Percentiles rank a stretch among this genome's conserved stretches.
phyloP scores from a whole-genome alignment of 2,888 invertebrate species.

The Cataglyphis livida region DNA sequence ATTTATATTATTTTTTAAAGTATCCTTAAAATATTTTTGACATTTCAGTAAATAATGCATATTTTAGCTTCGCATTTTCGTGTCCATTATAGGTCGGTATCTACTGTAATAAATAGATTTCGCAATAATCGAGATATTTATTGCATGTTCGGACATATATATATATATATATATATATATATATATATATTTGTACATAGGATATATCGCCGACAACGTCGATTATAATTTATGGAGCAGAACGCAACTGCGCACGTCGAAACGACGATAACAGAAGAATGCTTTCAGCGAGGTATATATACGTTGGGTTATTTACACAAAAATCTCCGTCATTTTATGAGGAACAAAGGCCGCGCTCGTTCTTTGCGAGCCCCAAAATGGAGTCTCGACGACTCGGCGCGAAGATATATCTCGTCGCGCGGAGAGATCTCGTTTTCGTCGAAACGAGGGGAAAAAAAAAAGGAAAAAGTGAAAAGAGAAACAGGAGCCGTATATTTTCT shows the following conservation, averaged over 20 bases:
- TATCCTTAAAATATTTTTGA: not conserved
- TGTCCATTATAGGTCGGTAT: constrained; percentile 20
- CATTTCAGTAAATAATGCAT: not conserved
- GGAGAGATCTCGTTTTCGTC: constrained; percentile 41
- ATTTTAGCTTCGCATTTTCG: constrained; percentile 4
- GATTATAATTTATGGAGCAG: constrained; percentile 47
- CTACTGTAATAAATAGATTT: constrained; percentile 10
- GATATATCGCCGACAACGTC: not conserved
- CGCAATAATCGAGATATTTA: constrained; percentile 44
- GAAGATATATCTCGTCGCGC: constrained; percentile 17
- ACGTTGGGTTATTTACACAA: constrained; percentile 50
- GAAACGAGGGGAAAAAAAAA: not conserved
- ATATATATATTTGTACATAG: not conserved
- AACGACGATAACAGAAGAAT: constrained; percentile 54
- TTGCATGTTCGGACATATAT: not conserved
- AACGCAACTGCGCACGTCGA: constrained; percentile 26
- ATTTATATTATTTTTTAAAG: not conserved
- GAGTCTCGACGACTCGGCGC: constrained; percentile 16
- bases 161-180: not conserved
- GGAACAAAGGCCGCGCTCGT: constrained; percentile 45
- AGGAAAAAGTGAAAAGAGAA: not conserved
- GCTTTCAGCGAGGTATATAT: constrained; percentile 31
- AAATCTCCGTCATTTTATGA: constrained; percentile 46
- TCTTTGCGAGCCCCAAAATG: constrained; percentile 10
- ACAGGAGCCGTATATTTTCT: not conserved